phyloP scores from a whole-genome alignment of 2,888 invertebrate species.

The Oegoconia quadripuncta region DNA sequence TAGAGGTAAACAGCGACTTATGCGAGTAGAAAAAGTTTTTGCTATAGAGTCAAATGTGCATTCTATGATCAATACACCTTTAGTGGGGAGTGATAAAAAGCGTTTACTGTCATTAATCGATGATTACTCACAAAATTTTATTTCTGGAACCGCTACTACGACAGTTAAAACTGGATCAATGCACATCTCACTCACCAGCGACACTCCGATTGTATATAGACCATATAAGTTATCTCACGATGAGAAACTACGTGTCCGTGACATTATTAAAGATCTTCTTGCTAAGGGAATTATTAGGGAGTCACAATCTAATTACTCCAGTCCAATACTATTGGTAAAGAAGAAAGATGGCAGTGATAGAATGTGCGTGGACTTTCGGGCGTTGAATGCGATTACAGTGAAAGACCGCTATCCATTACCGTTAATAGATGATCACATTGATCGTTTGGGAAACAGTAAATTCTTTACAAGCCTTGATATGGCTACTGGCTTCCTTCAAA shows the following conservation, averaged over 20 bases:
- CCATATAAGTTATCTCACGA: slow-evolving; percentile 23
- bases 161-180: slow-evolving; percentile 28
- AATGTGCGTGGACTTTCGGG: slow-evolving; percentile 14
- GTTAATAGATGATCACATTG: slow-evolving; percentile 15
- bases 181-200: slow-evolving; percentile 21
- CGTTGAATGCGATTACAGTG: slow-evolving; percentile 12
- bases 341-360: slow-evolving; percentile 7
- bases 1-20: slow-evolving; percentile 14
- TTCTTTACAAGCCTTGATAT: slow-evolving; percentile 3
- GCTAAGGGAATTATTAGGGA: slow-evolving; percentile 21
- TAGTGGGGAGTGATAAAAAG: slow-evolving; percentile 3
- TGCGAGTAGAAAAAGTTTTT: no score
- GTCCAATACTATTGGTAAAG: slow-evolving; percentile 18
- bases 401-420: slow-evolving; percentile 14
- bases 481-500: no score
- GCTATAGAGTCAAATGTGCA: no score
- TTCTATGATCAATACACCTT: slow-evolving; percentile 17
- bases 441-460: slow-evolving; percentile 5
- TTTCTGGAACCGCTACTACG: slow-evolving; percentile 23
- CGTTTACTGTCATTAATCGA: slow-evolving; percentile 10
- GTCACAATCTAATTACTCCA: slow-evolving; percentile 20
- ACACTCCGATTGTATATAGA: slow-evolving; percentile 20
- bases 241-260: slow-evolving; percentile 24
- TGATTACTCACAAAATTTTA: slow-evolving; percentile 18
- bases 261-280: slow-evolving; percentile 22